phyloP scores from a whole-genome alignment of 2,797 vertebrate species.

The Gymnocypris eckloni region DNA sequence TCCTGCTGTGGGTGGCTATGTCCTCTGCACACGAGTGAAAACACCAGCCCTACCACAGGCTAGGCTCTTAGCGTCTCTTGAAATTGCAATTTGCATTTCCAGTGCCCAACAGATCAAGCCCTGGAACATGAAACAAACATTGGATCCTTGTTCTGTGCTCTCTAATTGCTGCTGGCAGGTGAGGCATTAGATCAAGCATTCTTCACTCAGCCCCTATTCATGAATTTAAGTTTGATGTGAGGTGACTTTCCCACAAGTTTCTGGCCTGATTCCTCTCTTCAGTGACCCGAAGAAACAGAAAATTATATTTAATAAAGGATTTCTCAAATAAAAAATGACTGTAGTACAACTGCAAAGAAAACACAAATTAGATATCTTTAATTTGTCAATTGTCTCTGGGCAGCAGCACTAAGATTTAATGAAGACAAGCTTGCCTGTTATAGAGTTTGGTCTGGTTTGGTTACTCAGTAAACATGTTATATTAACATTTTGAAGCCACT shows the following conservation, averaged over 20 bases:
- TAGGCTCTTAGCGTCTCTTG: neutral
- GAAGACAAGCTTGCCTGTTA: no score
- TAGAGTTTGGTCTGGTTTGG: no score
- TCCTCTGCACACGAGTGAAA: conserved; percentile 14
- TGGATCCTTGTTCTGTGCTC: conserved; percentile 11
- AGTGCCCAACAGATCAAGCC: conserved; percentile 22
- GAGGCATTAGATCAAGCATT: conserved; percentile 33
- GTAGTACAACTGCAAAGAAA: neutral
- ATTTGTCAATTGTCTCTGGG: neutral
- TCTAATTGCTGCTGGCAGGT: conserved; percentile 16
- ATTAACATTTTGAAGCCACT: no score
- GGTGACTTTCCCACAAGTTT: conserved; percentile 2
- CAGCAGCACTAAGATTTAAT: no score
- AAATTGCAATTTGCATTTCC: conserved; percentile 37
- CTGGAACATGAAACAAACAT: conserved; percentile 28
- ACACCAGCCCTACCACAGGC: conserved; percentile 16
- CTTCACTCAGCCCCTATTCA: conserved; percentile 19
- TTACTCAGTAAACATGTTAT: no score
- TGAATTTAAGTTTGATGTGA: neutral
- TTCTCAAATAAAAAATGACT: neutral
- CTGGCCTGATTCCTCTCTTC: neutral
- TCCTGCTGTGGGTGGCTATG: neutral
- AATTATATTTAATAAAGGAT: neutral
- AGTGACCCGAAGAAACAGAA: neutral
- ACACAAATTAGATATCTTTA: neutral